These are phyloP conservation scores for Biston stratarius DNA, from an alignment of 2,888 invertebrate species.

Conservation along the genomic window DNA sequence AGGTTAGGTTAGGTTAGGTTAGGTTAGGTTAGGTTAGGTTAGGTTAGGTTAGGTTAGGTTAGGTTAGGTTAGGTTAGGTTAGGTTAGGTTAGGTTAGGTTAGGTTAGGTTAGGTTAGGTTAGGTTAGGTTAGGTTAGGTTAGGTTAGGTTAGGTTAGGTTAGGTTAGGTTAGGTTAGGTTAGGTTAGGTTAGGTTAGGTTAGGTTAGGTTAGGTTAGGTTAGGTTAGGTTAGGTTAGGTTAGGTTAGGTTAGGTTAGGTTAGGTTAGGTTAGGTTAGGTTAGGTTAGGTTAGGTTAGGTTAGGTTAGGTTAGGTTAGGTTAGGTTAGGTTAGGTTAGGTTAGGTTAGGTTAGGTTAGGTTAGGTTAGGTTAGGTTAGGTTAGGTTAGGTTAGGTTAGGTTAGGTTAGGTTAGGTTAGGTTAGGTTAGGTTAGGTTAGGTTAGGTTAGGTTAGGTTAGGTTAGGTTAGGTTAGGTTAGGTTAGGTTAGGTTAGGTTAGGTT, in stretches of 20 bases:
- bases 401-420: too few species aligned
- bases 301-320: too few species aligned
- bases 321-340: too few species aligned
- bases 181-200: not conserved
- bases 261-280: constrained; percentile 14
- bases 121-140: constrained; percentile 13
- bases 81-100: constrained; percentile 14
- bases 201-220: constrained; percentile 8
- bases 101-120: constrained; percentile 14
- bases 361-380: too few species aligned
- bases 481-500: too few species aligned
- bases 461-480: too few species aligned
- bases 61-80: constrained; percentile 14
- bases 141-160: constrained; percentile 3
- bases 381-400: too few species aligned
- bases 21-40: constrained; percentile 14
- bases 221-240: constrained; percentile 14
- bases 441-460: too few species aligned
- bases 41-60: constrained; percentile 14
- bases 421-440: too few species aligned
- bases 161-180: constrained; percentile 1
- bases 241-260: constrained; percentile 13
- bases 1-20: constrained; percentile 7
- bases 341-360: too few species aligned
- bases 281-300: too few species aligned